Base-by-base conservation (phyloP, 2,797 vertebrate species). In the Phataginus tetradactyla region DNA sequence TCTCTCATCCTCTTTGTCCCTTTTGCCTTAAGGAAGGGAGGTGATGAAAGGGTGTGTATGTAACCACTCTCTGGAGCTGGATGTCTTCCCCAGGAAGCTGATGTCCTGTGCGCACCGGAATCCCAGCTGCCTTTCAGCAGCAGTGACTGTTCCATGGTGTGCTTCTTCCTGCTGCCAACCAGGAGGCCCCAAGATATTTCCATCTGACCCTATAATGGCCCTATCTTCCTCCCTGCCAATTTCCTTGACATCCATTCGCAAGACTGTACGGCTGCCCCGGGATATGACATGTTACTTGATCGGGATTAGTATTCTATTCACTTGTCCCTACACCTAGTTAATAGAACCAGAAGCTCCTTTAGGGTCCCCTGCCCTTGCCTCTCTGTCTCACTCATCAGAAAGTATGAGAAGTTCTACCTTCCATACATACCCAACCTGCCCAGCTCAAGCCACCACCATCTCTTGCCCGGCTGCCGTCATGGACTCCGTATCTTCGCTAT, bases 111-210 rank as follows among this genome's bases (percentile, higher is more conserved):
- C 2, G 25, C 45, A n/a, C 72, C 18, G 69, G 66, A 83, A 29
- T 5, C 77, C 61, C 23, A 34, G 14, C 0, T 4, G 27, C 45
- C 64, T 4, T 10, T 25, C 39, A 12, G 27, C n/a, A 8, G 64
- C 15, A 13, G 21, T 27, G 18, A 64, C 5, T 3, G 1, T 5
- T 4, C 37, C n/a, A 25, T 0, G 7, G 17, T 7, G 3, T 3
- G 15, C 5, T 55, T 55, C 42, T 23, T 21, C 4, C 32, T 14
- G 12, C 23, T 4, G 1, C 23, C 13, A 9, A 1, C 17, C 0
- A 0, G 61, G 39, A 49, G 0, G 7, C 34, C 64, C 21, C 17
- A 14, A 32, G 61, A 10, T 45, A 21, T 23, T 32, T 53, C 34
- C 21, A 13, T 1, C 25, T 34, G 55, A 45, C n/a, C 3, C 55